phyloP scores from a whole-genome alignment of 2,113 vertebrate genomes.

The Fukomys damarensis region DNA sequence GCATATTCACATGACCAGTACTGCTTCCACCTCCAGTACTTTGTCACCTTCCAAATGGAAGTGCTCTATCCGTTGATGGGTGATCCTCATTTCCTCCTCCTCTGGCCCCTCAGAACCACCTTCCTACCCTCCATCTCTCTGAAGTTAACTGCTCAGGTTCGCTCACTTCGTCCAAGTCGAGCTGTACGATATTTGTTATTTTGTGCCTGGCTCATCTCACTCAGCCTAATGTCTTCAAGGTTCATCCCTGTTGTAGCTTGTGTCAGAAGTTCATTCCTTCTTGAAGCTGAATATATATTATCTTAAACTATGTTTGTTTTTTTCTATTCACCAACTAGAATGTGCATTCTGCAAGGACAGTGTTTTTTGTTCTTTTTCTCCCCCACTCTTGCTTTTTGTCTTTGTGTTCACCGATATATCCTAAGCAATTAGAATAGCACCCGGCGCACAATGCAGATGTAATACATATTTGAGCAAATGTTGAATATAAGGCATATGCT shows the following conservation, averaged over 20 bases:
- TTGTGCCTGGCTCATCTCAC: neutral
- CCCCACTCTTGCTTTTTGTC: neutral
- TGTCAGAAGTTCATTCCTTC: neutral
- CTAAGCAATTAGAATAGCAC: neutral
- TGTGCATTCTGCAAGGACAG: neutral
- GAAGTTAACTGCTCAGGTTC: neutral
- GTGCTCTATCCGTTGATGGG: neutral
- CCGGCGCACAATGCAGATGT: neutral
- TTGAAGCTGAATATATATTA: neutral
- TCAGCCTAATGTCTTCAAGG: neutral
- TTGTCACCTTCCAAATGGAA: neutral
- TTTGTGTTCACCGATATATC: neutral
- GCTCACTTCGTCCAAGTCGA: neutral
- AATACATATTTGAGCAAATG: constrained; percentile 19
- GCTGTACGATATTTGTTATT: neutral
- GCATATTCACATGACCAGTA: neutral
- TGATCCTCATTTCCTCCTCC: neutral
- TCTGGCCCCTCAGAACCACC: neutral
- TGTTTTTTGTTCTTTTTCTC: neutral
- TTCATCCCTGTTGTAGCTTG: neutral
- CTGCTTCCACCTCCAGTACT: neutral
- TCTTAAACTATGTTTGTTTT: neutral
- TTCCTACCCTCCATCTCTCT: neutral
- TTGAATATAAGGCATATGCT: neutral
- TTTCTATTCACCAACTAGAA: neutral